phyloP scores from a whole-genome alignment of 2,888 invertebrate genomes.

The Pinctada fucata region DNA sequence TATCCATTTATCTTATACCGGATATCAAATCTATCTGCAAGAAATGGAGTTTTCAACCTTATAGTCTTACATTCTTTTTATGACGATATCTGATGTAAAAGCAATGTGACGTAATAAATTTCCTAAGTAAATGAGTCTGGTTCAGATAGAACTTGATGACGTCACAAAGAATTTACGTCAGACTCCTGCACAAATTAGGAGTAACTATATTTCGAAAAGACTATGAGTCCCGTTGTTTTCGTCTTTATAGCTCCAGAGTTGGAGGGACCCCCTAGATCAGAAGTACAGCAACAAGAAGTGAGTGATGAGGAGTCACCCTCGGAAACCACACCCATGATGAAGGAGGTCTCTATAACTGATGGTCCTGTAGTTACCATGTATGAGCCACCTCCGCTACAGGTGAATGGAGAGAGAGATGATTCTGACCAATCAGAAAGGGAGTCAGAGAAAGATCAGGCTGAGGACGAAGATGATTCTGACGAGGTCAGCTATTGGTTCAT shows the following conservation, averaged over 20 bases:
- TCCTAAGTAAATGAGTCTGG: neutral
- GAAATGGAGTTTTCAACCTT: too few species aligned
- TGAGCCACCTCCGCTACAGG: conserved; percentile 5
- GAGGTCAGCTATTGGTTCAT: conserved; percentile 16
- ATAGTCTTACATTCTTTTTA: too few species aligned
- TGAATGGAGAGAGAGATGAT: conserved; percentile 40
- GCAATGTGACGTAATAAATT: too few species aligned
- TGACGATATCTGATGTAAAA: too few species aligned
- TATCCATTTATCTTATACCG: too few species aligned
- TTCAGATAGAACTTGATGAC: neutral
- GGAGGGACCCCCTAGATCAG: conserved; percentile 51
- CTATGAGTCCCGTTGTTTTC: too few species aligned
- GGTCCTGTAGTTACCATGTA: conserved; percentile 21
- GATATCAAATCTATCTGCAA: too few species aligned
- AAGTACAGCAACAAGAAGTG: conserved; percentile 48
- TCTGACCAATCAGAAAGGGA: conserved; percentile 40
- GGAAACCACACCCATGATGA: conserved; percentile 64
- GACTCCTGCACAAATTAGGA: too few species aligned
- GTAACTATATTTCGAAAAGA: too few species aligned
- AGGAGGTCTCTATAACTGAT: conserved; percentile 55
- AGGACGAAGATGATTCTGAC: conserved; percentile 38
- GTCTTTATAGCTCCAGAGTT: conserved; percentile 56
- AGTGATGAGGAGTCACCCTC: conserved; percentile 60
- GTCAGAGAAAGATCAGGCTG: conserved; percentile 42
- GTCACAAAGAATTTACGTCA: too few species aligned